phyloP scores from a whole-genome alignment of 2,797 vertebrate species.

The Atherinosoma microstoma region DNA sequence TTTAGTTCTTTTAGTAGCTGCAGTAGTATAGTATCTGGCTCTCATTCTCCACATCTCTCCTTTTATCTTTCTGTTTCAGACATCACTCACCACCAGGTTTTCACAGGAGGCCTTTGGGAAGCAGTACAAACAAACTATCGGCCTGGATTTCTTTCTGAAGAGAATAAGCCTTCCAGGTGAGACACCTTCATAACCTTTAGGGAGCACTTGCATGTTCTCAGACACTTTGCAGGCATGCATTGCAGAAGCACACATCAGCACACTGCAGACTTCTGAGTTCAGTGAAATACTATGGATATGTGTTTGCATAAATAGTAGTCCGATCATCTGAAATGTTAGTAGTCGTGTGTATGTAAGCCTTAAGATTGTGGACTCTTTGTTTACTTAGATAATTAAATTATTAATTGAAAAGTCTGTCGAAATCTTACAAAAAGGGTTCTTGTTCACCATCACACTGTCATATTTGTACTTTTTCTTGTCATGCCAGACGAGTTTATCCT shows the following conservation, averaged over 20 bases:
- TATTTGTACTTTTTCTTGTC: slow-evolving; percentile 47
- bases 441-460: slow-evolving; percentile 31
- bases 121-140: slow-evolving; percentile 99
- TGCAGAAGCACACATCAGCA: slow-evolving; percentile 31
- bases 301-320: slow-evolving; percentile 1
- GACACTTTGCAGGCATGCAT: slow-evolving; percentile 25
- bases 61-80: slow-evolving; percentile 87
- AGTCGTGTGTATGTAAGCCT: slow-evolving; percentile 3
- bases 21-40: slow-evolving; percentile 17
- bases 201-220: slow-evolving; percentile 55
- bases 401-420: slow-evolving; percentile 6
- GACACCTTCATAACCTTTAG: slow-evolving; percentile 73
- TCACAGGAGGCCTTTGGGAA: slow-evolving; percentile 98
- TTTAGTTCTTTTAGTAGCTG: slow-evolving; percentile 28
- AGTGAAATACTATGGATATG: slow-evolving; percentile 26
- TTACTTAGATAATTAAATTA: slow-evolving; percentile 25
- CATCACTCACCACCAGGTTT: slow-evolving; percentile 96
- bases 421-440: slow-evolving; percentile 33
- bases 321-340: slow-evolving; percentile 2
- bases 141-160: slow-evolving; percentile 99
- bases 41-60: slow-evolving; percentile 53
- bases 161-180: slow-evolving; percentile 98
- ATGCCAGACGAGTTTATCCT: slow-evolving; percentile 39
- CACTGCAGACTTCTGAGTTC: slow-evolving; percentile 25
- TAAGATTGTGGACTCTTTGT: slow-evolving; percentile 20